Conservation (phyloP, 2,888 invertebrate species). For the Euplexia lucipara region DNA sequence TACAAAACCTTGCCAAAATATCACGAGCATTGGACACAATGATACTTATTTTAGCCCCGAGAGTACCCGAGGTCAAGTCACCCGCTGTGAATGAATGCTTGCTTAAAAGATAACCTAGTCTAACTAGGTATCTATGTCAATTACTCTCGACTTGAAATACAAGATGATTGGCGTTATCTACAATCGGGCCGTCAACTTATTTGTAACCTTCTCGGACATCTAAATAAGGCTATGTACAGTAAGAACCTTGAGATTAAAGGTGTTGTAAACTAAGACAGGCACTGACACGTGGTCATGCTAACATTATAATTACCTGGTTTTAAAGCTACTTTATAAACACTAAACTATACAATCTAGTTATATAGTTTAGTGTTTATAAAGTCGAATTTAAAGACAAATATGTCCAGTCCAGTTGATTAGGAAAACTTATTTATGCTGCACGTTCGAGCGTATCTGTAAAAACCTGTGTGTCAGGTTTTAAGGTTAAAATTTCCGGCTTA, state of each 20-base stretch:
- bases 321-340: too few species aligned
- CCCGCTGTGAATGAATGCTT: conserved; percentile 76
- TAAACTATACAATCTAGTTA: too few species aligned
- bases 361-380: too few species aligned
- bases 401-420: too few species aligned
- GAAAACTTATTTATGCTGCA: too few species aligned
- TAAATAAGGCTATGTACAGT: conserved; percentile 26
- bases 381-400: too few species aligned
- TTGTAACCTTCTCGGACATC: conserved; percentile 29
- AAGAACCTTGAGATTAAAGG: conserved; percentile 31
- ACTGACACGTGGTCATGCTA: conserved; percentile 15
- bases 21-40: conserved; percentile 56
- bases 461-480: too few species aligned
- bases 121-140: conserved; percentile 63
- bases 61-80: conserved; percentile 68
- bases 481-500: too few species aligned
- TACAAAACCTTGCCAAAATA: conserved; percentile 74
- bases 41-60: conserved; percentile 49
- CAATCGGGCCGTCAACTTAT: conserved; percentile 39
- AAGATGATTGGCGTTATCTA: conserved; percentile 57
- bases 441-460: too few species aligned
- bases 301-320: conserved; percentile 9
- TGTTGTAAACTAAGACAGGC: background rate
- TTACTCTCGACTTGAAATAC: conserved; percentile 53
- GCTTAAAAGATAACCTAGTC: conserved; percentile 61